Evolutionary conservation across 2,888 invertebrate genomes (phyloP).

Genomic region (Pyrrhosoma nymphula): DNA sequence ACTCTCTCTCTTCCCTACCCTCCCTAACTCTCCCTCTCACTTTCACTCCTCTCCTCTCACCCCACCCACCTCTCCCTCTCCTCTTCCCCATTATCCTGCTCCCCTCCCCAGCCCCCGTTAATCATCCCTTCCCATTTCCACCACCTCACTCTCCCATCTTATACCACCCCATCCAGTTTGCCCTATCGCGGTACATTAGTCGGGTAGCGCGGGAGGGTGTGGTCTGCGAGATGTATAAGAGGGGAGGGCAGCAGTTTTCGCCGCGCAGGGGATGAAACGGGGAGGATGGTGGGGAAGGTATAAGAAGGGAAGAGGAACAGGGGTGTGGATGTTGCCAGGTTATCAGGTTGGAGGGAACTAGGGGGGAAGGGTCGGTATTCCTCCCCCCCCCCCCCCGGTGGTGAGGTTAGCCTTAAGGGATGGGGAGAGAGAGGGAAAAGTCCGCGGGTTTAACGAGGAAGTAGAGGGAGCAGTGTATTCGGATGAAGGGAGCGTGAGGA

Average conservation of each 20-base stretch:
- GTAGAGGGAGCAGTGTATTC: background rate
- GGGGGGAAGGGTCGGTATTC: background rate
- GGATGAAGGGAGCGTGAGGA: background rate
- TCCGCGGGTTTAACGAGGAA: background rate
- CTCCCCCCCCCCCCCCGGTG: too few species aligned
- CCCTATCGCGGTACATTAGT: constrained; percentile 26
- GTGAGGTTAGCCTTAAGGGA: background rate
- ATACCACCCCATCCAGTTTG: background rate
- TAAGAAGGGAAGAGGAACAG: background rate
- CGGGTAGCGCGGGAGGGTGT: background rate
- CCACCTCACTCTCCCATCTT: background rate
- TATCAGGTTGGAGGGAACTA: background rate
- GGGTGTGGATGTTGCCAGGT: background rate
- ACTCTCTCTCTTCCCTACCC: too few species aligned
- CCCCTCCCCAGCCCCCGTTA: background rate
- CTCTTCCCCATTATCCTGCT: background rate
- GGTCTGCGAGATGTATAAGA: background rate
- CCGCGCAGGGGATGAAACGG: background rate
- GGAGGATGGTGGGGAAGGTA: background rate
- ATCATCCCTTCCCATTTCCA: constrained; percentile 1
- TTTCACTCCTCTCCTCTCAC: background rate
- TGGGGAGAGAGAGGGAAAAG: background rate
- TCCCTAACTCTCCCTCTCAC: background rate
- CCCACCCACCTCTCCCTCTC: background rate
- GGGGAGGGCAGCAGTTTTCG: background rate